Base-by-base conservation (phyloP, 1,140 invertebrate species). In the Diprion similis region DNA sequence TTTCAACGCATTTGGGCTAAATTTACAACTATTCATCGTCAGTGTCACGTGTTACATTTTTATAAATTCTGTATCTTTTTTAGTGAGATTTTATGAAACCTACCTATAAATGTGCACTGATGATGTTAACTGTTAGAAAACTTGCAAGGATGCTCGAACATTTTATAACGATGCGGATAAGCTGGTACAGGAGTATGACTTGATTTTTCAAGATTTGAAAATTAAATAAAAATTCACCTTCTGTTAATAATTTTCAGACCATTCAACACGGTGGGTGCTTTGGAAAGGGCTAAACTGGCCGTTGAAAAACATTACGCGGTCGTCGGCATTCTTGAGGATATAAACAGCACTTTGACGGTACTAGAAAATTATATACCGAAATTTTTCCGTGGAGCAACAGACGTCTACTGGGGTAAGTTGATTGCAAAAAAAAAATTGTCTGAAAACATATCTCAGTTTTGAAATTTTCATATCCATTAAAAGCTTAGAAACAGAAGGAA, bases 261-360 rank as follows among this genome's bases (percentile, higher is more conserved):
- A 46, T 96, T 96, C 79, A 96, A 96, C 80, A 95, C 93, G 0
- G 86, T 92, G n/a, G 94, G 93, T 76, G 95, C 95, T 0, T 83
- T 97, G 76, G 93, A 96, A 82, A 91, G 92, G 78, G 95, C 95
- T 0, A 97, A 96, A 85, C 87, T 92, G 72, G 94, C 95, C 7
- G 95, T 96, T 1, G 95, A 97, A 81, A 90, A 93, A 78, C 92
- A 96, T 79, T 97, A 96, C 81, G 93, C 95, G 0, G 95, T 96
- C 0, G 95, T 97, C 8, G 95, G 95, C 0, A 94, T 97, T 9
- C 88, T 97, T 0, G 95, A 97, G 82, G 95, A 97, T 81, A 90
- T 96, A 81, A 96, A 97, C 85, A 92, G 92, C 1, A 96, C 95
- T 1, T 88, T 97, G 1, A 91, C 93, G 1, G 95, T 96, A 45